Base-by-base conservation (phyloP, 2,888 invertebrate genomes). In the Taenaris catops region DNA sequence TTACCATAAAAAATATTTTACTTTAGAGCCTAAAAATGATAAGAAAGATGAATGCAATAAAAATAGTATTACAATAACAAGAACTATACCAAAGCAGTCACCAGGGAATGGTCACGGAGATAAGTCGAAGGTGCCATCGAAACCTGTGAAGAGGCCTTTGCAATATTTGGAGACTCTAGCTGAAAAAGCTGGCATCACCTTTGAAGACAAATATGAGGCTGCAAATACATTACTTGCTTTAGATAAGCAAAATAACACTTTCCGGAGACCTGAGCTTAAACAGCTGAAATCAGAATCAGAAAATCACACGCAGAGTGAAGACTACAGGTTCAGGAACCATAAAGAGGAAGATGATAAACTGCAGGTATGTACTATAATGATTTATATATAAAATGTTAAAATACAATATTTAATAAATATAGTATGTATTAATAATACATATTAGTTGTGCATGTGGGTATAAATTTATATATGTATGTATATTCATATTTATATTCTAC, bases 181-280 rank as follows among this genome's bases (percentile, higher is more conserved):
- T 6, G 91, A 92, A 58, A 92, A 92, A 51, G 92, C 92, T 29
- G 92, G 92, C 1, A 92, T 92, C 6, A 92, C 92, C 8, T 91
- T 92, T 57, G 92, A 92, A 62, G 92, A 92, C 64, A 92, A 92
- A 68, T 92, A 92, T 84, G 92, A 92, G 67, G 91, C 91, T 40
- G 91, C 91, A 2, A 91, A 90, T 51, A 90, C 88, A 36, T 67
- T 90, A 55, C 64, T 90, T 52, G 91, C 91, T 46, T 76, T 92
- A 70, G 92, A 92, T 58, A 91, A 90, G 58, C 89, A 89, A 48
- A 90, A 89, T 56, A 88, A 69, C 52, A 75, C 80, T 40, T 76
- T 62, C 39, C 60, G 73, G 41, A 69, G 81, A 49, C 63, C 74
- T n/a, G 83, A 84, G 19, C 42, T 81, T 1, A 84, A 84, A 51